These are phyloP conservation scores for Halictus quadricinctus DNA, from an alignment of 2,888 invertebrate genomes.

Conservation along the genomic window DNA sequence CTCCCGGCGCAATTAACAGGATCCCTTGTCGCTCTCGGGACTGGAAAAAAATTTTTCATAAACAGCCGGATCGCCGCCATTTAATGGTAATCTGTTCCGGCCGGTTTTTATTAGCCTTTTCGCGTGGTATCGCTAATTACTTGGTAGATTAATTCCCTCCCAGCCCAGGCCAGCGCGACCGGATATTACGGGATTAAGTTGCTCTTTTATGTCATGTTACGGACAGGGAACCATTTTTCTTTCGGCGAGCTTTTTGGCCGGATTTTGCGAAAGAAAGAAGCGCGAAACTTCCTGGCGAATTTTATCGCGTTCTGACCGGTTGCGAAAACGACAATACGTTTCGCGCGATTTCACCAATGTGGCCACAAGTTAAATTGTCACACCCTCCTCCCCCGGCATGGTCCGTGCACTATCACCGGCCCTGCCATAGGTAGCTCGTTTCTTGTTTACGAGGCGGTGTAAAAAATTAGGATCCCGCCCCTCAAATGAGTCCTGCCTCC, in stretches of 20 bases:
- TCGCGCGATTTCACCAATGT: slow-evolving; percentile 15
- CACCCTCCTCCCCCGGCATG: background rate
- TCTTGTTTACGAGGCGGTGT: background rate
- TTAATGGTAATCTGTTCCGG: slow-evolving; percentile 42
- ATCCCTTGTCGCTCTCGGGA: slow-evolving; percentile 14
- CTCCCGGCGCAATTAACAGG: slow-evolving; percentile 14
- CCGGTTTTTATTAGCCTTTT: slow-evolving; percentile 26
- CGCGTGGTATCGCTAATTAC: slow-evolving; percentile 45
- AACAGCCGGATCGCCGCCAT: slow-evolving; percentile 34
- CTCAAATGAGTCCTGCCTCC: background rate
- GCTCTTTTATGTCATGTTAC: slow-evolving; percentile 49
- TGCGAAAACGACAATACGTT: slow-evolving; percentile 50
- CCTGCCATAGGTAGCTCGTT: background rate
- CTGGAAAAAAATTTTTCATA: slow-evolving; percentile 30
- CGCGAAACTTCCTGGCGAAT: slow-evolving; percentile 40
- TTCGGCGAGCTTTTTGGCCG: background rate
- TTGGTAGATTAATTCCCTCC: slow-evolving; percentile 45
- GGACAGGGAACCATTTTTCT: slow-evolving; percentile 47
- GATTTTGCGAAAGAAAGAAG: slow-evolving; percentile 6
- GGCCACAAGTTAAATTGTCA: slow-evolving; percentile 50
- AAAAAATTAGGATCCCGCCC: background rate
- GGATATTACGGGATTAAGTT: slow-evolving; percentile 57
- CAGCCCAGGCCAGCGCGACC: background rate
- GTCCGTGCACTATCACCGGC: background rate
- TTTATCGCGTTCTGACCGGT: slow-evolving; percentile 55